Base-by-base conservation (phyloP, 1,140 invertebrate genomes). In the Drosophila tani region DNA sequence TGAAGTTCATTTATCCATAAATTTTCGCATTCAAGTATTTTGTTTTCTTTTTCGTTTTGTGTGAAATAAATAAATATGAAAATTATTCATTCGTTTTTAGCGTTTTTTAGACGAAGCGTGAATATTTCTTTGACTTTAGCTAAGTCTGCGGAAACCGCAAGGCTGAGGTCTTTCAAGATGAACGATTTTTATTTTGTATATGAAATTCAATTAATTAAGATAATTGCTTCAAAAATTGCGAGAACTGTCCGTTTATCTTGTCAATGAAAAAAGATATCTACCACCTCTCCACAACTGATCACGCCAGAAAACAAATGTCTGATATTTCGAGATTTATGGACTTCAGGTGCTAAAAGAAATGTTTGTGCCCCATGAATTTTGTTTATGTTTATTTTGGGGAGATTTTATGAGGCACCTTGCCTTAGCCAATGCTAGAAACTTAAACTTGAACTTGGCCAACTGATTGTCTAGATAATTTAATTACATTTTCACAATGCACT, bases 381-480 rank as follows among this genome's bases (percentile, higher is more conserved):
- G 50, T 76, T 79, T 80, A 56, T 81, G 46, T 87, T 88, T 81
- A 60, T 63, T 79, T 81, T 45, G 53, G 58, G 32, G 12, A 56
- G 56, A 63, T 60, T 65, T 50, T 49, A 64, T 75, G 47, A n/a
- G 17, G 65, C 71, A 67, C 75, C 40, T 76, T 58, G 53, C 74
- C 57, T 43, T 35, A 2, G 57, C 38, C 68, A 69, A 49, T 78
- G 69, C 9, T 49, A 56, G 17, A 77, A 47, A 79, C 59, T 79
- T 88, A 69, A 87, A 87, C 84, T 87, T 87, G 84, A 87, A 87
- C 84, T 87, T 87, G 84, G 73, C 66, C 65, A 51, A 71, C 49
- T 71, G 50, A 71, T 49, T 47, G 53, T 51, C 47, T 66, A 66
- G 79, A 55, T 71, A 81, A 81, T 81, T 87, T 69, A 75, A 87